These are phyloP conservation scores for Fragum fragum DNA, from an alignment of 2,888 invertebrate species.

Conservation along the genomic window DNA sequence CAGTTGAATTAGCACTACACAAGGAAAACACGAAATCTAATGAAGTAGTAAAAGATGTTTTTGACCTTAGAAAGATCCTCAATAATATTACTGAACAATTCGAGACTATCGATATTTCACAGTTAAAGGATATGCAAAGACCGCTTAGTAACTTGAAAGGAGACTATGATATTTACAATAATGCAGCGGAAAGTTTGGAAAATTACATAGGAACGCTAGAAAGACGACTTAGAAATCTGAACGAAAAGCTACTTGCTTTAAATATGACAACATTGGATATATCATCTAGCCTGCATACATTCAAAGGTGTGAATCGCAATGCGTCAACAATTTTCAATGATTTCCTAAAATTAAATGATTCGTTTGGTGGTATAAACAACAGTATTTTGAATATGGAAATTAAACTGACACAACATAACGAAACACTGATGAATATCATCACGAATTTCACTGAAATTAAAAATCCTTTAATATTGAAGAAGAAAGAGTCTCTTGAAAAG, in stretches of 20 bases:
- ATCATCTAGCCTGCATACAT: constrained; percentile 36
- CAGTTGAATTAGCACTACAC: constrained; percentile 38
- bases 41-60: constrained; percentile 13
- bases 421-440: background rate
- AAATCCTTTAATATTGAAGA: constrained; percentile 35
- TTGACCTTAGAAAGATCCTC: constrained; percentile 18
- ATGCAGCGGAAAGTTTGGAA: background rate
- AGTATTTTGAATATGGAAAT: background rate
- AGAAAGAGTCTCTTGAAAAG: constrained; percentile 32
- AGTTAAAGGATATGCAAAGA: constrained; percentile 18
- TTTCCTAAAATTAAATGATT: background rate
- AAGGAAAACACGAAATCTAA: constrained; percentile 25
- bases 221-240: constrained; percentile 9
- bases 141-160: constrained; percentile 17
- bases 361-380: background rate
- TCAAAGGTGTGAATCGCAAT: constrained; percentile 23
- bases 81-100: constrained; percentile 26
- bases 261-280: constrained; percentile 37
- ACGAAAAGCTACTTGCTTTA: constrained; percentile 8
- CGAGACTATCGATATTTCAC: constrained; percentile 5
- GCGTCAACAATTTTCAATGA: background rate
- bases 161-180: constrained; percentile 31
- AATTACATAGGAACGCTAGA: constrained; percentile 20
- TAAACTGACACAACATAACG: background rate
- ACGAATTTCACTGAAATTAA: constrained; percentile 50